Conservation (phyloP, 2,113 vertebrate genomes). For the Penelope pileata region DNA sequence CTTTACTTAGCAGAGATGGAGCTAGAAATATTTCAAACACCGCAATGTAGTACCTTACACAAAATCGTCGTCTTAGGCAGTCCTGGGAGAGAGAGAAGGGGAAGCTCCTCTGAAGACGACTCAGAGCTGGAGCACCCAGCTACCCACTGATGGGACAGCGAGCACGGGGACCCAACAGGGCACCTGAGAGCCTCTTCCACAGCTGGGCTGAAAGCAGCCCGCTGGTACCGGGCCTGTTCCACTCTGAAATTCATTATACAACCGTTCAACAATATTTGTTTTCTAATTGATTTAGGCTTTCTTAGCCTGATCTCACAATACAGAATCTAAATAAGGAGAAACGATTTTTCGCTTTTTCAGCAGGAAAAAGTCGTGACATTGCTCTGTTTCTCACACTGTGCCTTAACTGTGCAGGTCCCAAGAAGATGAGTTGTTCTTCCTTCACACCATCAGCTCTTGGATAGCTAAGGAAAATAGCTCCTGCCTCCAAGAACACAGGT, state of each 20-base stretch:
- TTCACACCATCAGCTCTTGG: not conserved
- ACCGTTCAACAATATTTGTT: not conserved
- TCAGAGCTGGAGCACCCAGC: not conserved
- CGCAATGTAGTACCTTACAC: not conserved
- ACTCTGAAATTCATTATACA: not conserved
- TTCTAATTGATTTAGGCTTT: constrained; percentile 44
- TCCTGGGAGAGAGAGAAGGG: not conserved
- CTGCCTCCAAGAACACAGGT: not conserved
- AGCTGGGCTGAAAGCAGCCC: not conserved
- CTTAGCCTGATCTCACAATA: not conserved
- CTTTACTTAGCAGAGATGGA: not conserved
- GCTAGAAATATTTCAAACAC: not conserved
- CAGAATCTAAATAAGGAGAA: constrained; percentile 2
- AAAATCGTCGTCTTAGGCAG: not conserved
- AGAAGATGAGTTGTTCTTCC: not conserved
- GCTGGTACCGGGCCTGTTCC: not conserved
- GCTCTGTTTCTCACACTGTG: not conserved
- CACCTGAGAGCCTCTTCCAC: not conserved
- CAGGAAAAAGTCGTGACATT: not conserved
- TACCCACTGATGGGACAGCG: fast-evolving
- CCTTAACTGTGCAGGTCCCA: not conserved
- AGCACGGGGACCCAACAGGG: not conserved
- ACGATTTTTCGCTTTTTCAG: not conserved
- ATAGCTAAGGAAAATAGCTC: constrained; percentile 1
- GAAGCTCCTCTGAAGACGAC: not conserved